These are phyloP conservation scores for Nomada goodeniana DNA, from an alignment of 2,888 invertebrate genomes.

Conservation along the genomic window DNA sequence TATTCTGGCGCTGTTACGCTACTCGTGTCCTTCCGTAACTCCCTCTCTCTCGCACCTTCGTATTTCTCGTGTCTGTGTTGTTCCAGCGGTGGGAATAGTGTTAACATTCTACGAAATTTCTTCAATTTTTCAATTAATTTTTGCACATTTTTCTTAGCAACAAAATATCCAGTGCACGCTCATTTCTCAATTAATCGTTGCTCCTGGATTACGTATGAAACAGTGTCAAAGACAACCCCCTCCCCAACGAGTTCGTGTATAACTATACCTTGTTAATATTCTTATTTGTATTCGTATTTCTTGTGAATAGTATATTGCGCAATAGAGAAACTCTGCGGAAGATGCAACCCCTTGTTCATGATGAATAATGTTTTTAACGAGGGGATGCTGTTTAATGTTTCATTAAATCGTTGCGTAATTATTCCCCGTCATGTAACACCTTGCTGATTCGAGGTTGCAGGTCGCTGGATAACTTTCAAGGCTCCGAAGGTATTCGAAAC, in stretches of 20 bases:
- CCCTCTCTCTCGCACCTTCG: slow-evolving; percentile 52
- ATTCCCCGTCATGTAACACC: neutral
- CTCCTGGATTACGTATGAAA: too few relatives aligned
- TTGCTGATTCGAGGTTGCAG: neutral
- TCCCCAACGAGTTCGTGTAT: neutral
- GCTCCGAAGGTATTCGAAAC: slow-evolving; percentile 41
- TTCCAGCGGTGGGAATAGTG: slow-evolving; percentile 3
- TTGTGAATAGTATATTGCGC: neutral
- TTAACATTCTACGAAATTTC: neutral
- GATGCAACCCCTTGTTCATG: neutral
- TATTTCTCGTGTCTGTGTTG: neutral
- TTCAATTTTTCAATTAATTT: neutral
- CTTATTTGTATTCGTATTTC: too few relatives aligned
- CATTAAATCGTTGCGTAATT: slow-evolving; percentile 27
- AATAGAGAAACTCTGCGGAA: neutral
- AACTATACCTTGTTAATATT: neutral
- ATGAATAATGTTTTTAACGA: neutral
- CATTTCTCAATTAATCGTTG: too few relatives aligned
- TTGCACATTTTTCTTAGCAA: neutral
- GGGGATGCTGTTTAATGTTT: neutral
- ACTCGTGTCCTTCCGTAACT: slow-evolving; percentile 74
- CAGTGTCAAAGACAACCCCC: neutral
- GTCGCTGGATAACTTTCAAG: slow-evolving; percentile 33
- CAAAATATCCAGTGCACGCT: too few relatives aligned
- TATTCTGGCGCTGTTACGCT: slow-evolving; percentile 75